Percentiles rank a stretch among this genome's conserved stretches.
Conservation (phyloP, 2,888 invertebrate species). For the Lobophora halterata region DNA sequence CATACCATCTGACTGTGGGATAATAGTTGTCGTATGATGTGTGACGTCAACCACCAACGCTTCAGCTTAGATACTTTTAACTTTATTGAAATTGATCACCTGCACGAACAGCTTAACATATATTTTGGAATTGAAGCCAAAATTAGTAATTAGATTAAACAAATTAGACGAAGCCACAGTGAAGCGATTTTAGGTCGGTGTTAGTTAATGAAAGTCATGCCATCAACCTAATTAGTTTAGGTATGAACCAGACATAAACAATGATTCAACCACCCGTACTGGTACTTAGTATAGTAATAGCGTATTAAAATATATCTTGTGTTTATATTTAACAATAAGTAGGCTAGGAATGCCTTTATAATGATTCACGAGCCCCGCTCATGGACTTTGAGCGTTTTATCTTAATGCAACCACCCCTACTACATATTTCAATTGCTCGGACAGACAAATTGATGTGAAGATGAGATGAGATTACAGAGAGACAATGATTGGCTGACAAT, state of each 20-base stretch:
- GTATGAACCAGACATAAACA: slow-evolving; percentile 3
- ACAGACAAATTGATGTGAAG: slow-evolving; percentile 26
- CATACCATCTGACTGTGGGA: slow-evolving; percentile 28
- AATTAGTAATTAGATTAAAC: slow-evolving; percentile 7
- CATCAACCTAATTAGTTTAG: not conserved
- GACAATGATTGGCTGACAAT: slow-evolving; percentile 21
- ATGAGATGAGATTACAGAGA: slow-evolving; percentile 23
- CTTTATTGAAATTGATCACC: not conserved
- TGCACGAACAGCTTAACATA: not conserved
- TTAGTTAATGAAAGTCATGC: slow-evolving; percentile 9
- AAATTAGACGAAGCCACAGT: slow-evolving; percentile 8
- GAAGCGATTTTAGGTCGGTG: slow-evolving; percentile 1
- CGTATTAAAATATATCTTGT: slow-evolving; percentile 2
- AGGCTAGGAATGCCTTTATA: slow-evolving; percentile 29
- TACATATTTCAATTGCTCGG: slow-evolving; percentile 36
- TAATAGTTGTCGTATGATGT: slow-evolving; percentile 14
- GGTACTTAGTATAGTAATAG: not conserved
- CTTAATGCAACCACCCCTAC: slow-evolving; percentile 26
- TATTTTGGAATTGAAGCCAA: not conserved
- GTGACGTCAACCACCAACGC: too few species aligned
- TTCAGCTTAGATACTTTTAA: too few species aligned
- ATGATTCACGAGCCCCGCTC: slow-evolving; percentile 37
- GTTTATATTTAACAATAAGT: slow-evolving; percentile 27
- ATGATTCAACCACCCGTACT: slow-evolving; percentile 5
- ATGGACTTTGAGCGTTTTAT: slow-evolving; percentile 28